Percentiles rank a stretch among this genome's conserved stretches.
phyloP scores from a whole-genome alignment of 2,113 vertebrate species.

The Nyctibius bracteatus region DNA sequence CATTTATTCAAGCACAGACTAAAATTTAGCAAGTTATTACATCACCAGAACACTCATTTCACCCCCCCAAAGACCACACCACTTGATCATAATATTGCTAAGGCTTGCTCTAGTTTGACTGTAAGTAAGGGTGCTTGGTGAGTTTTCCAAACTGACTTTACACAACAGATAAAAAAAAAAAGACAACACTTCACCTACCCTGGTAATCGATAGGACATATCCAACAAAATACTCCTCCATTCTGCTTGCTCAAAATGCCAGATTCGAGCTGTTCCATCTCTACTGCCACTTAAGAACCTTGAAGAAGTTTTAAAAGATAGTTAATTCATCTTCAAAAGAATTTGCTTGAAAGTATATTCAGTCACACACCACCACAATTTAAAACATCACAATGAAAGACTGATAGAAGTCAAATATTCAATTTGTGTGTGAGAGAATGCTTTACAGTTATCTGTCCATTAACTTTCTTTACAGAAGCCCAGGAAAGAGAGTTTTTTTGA shows the following conservation, averaged over 20 bases:
- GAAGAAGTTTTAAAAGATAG: background rate
- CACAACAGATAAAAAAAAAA: background rate
- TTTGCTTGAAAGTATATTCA: background rate
- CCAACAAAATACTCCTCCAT: constrained; percentile 89
- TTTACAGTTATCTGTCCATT: background rate
- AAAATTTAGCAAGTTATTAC: background rate
- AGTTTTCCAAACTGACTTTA: background rate
- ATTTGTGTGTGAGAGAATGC: background rate
- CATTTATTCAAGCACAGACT: background rate
- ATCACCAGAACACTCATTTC: background rate
- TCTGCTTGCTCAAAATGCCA: constrained; percentile 90
- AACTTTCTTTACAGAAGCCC: background rate
- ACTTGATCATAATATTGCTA: background rate
- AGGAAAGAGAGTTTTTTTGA: background rate
- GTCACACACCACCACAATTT: background rate
- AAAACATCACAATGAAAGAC: background rate
- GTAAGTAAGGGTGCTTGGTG: background rate
- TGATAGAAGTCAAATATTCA: background rate
- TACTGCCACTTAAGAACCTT: constrained; percentile 96
- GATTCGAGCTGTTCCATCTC: constrained; percentile 92
- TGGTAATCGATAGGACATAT: constrained; percentile 88
- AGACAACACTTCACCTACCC: constrained; percentile 70
- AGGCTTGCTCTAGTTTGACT: background rate
- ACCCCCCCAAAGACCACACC: background rate
- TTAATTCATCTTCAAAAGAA: background rate